Conservation (phyloP, 2,113 vertebrate species). For the Lates calcarifer region DNA sequence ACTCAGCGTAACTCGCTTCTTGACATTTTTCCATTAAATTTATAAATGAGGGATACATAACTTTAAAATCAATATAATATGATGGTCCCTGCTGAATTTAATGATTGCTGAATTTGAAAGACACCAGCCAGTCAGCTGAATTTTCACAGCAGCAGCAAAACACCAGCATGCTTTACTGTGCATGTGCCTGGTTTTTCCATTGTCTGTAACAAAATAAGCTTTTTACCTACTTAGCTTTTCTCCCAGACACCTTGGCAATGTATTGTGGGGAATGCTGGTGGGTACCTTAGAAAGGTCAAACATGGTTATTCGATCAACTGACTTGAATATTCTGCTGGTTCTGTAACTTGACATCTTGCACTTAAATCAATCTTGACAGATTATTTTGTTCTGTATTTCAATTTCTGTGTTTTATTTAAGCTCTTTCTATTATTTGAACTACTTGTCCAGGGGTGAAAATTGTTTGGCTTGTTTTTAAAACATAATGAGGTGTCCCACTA, state of each 20-base stretch:
- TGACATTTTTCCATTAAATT: background rate
- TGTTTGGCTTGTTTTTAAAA: conserved; percentile 12
- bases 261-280: background rate
- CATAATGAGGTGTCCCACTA: background rate
- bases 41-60: background rate
- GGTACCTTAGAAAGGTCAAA: conserved; percentile 20
- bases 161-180: background rate
- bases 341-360: background rate
- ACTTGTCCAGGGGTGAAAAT: background rate
- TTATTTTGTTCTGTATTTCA: conserved; percentile 9
- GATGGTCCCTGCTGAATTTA: background rate
- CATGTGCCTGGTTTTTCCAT: background rate
- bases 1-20: background rate
- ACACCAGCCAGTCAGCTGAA: background rate
- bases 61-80: background rate
- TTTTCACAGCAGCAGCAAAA: background rate
- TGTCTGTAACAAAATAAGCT: background rate
- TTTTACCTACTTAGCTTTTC: conserved; percentile 1
- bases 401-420: background rate
- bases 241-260: background rate
- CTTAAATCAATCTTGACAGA: background rate
- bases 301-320: conserved; percentile 15
- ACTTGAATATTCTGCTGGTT: conserved; percentile 1
- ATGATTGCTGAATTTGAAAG: too few species aligned
- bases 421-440: conserved; percentile 5